phyloP scores from a whole-genome alignment of 2,888 invertebrate genomes.

The Parapristionchus giblindavisi region DNA sequence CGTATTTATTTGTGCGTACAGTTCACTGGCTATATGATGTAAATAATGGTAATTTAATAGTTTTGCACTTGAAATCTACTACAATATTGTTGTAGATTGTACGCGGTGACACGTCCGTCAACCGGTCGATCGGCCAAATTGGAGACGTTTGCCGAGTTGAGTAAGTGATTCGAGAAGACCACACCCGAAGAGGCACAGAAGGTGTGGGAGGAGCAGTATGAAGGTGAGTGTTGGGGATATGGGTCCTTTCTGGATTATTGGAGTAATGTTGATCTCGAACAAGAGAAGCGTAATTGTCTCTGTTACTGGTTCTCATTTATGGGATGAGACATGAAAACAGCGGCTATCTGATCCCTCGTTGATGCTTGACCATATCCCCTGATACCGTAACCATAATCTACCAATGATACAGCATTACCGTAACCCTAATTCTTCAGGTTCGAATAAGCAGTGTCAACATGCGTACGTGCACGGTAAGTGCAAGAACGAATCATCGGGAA shows the following conservation, averaged over 20 bases:
- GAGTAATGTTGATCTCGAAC: too few relatives aligned
- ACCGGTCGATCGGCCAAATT: slow-evolving; percentile 80
- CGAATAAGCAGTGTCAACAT: slow-evolving; percentile 63
- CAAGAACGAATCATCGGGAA: slow-evolving; percentile 76
- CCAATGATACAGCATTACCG: not conserved
- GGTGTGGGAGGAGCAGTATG: slow-evolving; percentile 80
- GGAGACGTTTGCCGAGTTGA: slow-evolving; percentile 82
- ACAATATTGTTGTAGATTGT: slow-evolving; percentile 67
- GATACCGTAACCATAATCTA: not conserved
- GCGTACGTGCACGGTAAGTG: slow-evolving; percentile 77
- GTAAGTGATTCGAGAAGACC: slow-evolving; percentile 86
- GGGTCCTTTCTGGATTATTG: too few relatives aligned
- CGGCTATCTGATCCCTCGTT: too few relatives aligned
- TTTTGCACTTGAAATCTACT: not conserved
- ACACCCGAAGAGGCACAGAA: slow-evolving; percentile 81
- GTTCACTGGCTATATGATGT: not conserved
- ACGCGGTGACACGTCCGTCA: slow-evolving; percentile 81
- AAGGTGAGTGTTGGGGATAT: slow-evolving; percentile 46
- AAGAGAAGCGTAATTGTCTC: not conserved
- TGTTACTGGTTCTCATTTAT: not conserved
- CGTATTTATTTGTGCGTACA: not conserved
- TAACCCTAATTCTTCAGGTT: slow-evolving; percentile 38
- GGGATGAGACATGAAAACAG: too few relatives aligned
- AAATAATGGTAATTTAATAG: too few relatives aligned
- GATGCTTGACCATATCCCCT: too few relatives aligned